phyloP scores from a whole-genome alignment of 2,797 vertebrate genomes.

The Brachymystax lenok region DNA sequence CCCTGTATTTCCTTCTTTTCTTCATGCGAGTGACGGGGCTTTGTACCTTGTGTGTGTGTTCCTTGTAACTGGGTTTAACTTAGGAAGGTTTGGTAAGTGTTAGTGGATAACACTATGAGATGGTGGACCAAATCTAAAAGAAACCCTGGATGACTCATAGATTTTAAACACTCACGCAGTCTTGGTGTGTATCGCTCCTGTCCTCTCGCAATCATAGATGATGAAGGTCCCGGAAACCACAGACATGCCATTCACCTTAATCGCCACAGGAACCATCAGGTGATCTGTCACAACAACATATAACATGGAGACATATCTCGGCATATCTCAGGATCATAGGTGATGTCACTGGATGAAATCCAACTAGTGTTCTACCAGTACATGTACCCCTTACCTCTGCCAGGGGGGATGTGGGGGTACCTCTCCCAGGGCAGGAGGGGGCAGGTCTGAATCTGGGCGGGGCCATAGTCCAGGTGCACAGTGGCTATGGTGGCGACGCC shows the following conservation, averaged over 20 bases:
- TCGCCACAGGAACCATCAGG: conserved; percentile 82
- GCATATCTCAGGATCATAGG: conserved; percentile 35
- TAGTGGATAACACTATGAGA: not conserved
- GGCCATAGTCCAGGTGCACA: conserved; percentile 78
- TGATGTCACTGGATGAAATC: conserved; percentile 21
- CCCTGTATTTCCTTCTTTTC: no score
- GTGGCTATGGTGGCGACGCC: conserved; percentile 80
- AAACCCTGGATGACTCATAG: not conserved
- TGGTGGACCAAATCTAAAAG: not conserved
- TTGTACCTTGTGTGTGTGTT: not conserved
- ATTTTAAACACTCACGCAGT: conserved; percentile 82
- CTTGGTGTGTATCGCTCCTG: conserved; percentile 81
- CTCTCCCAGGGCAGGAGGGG: conserved; percentile 80
- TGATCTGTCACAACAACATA: conserved; percentile 79
- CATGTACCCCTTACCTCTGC: conserved; percentile 76
- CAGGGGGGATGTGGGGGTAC: conserved; percentile 76
- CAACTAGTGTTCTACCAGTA: not conserved
- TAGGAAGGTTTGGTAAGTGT: not conserved
- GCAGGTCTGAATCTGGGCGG: conserved; percentile 88
- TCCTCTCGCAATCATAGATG: conserved; percentile 91
- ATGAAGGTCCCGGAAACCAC: conserved; percentile 88
- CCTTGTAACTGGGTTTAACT: not conserved
- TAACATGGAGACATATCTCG: conserved; percentile 47
- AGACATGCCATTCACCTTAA: conserved; percentile 85
- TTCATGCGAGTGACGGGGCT: no score